Evolutionary conservation across 2,797 vertebrate genomes (phyloP).

Genomic region (Poecile montanus): DNA sequence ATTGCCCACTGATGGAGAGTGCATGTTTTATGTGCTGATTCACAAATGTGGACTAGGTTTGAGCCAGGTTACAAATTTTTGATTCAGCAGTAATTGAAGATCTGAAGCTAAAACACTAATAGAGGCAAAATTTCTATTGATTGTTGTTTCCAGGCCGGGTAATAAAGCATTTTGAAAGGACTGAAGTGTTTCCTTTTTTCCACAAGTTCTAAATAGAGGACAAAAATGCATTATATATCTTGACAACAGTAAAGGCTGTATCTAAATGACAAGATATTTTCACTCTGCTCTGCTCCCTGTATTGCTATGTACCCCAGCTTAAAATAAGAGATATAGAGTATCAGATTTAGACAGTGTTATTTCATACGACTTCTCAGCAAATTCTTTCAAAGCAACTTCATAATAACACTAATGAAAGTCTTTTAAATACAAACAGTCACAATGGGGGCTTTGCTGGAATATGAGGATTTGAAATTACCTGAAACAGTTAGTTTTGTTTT

Average conservation of each 20-base stretch:
- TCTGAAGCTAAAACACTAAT: not conserved
- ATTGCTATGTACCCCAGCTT: not conserved
- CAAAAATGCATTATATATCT: not conserved
- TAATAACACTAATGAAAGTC: not conserved
- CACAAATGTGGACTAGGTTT: not conserved
- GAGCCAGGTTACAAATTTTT: not conserved
- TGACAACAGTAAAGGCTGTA: not conserved
- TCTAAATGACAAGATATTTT: not conserved
- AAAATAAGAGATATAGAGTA: not conserved
- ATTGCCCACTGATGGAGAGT: not conserved
- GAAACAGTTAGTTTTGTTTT: not conserved
- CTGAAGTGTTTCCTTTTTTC: not conserved
- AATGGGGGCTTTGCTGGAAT: not conserved
- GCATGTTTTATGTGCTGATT: not conserved
- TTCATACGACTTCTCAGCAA: not conserved
- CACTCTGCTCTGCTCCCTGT: not conserved
- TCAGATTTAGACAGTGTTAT: not conserved
- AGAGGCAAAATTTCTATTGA: not conserved
- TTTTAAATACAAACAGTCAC: not conserved
- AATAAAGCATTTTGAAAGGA: not conserved
- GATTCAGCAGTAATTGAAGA: not conserved
- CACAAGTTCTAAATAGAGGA: not conserved
- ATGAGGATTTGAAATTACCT: not conserved
- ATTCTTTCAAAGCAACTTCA: conserved; percentile 8
- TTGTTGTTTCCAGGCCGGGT: not conserved